These are phyloP conservation scores for Pitangus sulphuratus DNA, from an alignment of 2,797 vertebrate species.

Conservation along the genomic window DNA sequence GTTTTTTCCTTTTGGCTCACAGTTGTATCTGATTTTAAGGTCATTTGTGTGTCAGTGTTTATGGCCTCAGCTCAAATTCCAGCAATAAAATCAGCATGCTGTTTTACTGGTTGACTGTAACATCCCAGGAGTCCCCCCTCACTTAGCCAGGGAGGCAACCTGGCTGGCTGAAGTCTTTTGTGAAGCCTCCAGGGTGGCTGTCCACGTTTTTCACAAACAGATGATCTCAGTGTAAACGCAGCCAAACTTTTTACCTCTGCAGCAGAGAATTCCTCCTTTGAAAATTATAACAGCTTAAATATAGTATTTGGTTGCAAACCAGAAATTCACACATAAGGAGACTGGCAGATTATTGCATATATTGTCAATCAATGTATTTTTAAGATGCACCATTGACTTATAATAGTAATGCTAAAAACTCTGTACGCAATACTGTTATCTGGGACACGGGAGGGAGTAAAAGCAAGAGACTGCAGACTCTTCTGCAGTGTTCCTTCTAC, in stretches of 20 bases:
- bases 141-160: neutral
- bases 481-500: neutral
- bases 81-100: neutral
- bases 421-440: neutral
- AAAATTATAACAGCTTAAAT: constrained; percentile 72
- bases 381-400: constrained; percentile 67
- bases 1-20: neutral
- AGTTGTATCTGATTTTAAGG: neutral
- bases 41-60: neutral
- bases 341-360: constrained; percentile 71
- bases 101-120: neutral
- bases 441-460: constrained; percentile 22
- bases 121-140: neutral
- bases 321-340: constrained; percentile 70
- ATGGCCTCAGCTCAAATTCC: constrained; percentile 17
- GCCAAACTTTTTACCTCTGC: constrained; percentile 52
- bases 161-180: neutral
- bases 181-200: neutral
- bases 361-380: constrained; percentile 75
- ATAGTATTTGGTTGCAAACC: constrained; percentile 72
- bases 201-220: neutral
- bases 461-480: neutral
- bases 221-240: neutral
- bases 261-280: constrained; percentile 71
- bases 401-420: constrained; percentile 55